These are phyloP conservation scores for Scaptomyza pallida DNA, from an alignment of 1,140 invertebrate species.

Conservation along the genomic window DNA sequence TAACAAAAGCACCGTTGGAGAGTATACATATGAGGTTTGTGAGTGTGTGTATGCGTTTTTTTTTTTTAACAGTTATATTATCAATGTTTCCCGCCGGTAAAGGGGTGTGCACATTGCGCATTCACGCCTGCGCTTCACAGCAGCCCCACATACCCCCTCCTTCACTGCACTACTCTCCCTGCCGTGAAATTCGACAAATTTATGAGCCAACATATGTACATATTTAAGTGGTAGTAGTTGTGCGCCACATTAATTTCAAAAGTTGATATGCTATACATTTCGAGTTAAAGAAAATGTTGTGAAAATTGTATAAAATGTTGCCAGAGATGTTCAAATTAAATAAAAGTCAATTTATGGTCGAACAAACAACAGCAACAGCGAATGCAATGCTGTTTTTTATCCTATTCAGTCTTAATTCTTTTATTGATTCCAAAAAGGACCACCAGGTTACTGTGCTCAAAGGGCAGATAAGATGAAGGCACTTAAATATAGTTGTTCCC, in stretches of 20 bases:
- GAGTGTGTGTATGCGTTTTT: too few relatives aligned
- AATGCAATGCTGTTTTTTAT: constrained; percentile 12
- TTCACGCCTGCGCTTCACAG: constrained; percentile 64
- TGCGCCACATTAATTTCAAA: constrained; percentile 7
- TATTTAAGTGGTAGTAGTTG: constrained; percentile 19
- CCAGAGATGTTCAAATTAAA: constrained; percentile 69
- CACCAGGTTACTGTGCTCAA: constrained; percentile 42
- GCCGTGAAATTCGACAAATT: constrained; percentile 3
- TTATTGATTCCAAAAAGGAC: constrained; percentile 32
- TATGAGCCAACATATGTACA: constrained; percentile 26
- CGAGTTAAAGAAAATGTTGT: constrained; percentile 50
- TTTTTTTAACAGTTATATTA: constrained; percentile 52
- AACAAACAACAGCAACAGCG: constrained; percentile 14
- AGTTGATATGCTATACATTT: constrained; percentile 67
- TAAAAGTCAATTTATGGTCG: constrained; percentile 62
- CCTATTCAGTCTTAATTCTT: not conserved
- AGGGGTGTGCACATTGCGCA: constrained; percentile 17
- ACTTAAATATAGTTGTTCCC: constrained; percentile 74
- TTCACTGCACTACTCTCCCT: not conserved
- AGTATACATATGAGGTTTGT: too few relatives aligned
- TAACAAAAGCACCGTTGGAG: constrained; percentile 23
- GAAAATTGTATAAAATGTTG: constrained; percentile 41
- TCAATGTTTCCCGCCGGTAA: constrained; percentile 27
- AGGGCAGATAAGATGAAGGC: constrained; percentile 66
- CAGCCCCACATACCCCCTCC: not conserved